Evolutionary conservation across 1,140 invertebrate genomes (phyloP).

Genomic region (Drosophila takahashii): DNA sequence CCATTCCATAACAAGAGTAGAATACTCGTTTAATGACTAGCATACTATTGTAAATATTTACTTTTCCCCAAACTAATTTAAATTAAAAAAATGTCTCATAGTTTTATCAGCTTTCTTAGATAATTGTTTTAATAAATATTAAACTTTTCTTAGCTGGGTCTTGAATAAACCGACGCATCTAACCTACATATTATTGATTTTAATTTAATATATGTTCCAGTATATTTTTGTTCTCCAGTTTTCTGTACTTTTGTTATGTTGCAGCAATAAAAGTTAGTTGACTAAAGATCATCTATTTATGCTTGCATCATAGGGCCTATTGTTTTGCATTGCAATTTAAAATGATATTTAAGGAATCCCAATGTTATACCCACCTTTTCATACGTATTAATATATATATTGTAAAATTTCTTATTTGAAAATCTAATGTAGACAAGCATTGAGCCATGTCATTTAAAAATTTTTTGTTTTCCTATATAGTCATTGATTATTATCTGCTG

Average conservation of each 20-base stretch:
- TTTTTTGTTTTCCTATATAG: conserved; percentile 31
- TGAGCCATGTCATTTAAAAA: conserved; percentile 17
- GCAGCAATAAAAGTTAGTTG: conserved; percentile 3
- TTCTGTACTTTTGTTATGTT: conserved; percentile 1
- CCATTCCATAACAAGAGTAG: conserved; percentile 25
- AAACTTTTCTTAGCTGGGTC: conserved; percentile 27
- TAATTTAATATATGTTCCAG: conserved; percentile 13
- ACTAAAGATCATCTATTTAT: conserved; percentile 6
- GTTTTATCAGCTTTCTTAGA: conserved; percentile 14
- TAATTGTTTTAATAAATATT: conserved; percentile 27
- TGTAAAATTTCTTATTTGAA: conserved; percentile 49
- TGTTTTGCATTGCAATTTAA: conserved; percentile 12
- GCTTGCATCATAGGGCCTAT: conserved; percentile 10
- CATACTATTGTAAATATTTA: conserved; percentile 12
- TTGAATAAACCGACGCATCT: conserved; percentile 4
- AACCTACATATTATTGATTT: conserved; percentile 9
- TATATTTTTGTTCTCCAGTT: conserved; percentile 4
- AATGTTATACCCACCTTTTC: conserved; percentile 8
- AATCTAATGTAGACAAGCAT: conserved; percentile 42
- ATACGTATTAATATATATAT: conserved; percentile 10
- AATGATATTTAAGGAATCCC: conserved; percentile 25
- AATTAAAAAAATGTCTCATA: conserved; percentile 7
- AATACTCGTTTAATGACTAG: conserved; percentile 20
- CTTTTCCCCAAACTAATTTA: conserved; percentile 8
- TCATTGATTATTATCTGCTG: conserved; percentile 49